Base-by-base conservation (phyloP, 2,113 vertebrate genomes). In the Rhinolophus sinicus region DNA sequence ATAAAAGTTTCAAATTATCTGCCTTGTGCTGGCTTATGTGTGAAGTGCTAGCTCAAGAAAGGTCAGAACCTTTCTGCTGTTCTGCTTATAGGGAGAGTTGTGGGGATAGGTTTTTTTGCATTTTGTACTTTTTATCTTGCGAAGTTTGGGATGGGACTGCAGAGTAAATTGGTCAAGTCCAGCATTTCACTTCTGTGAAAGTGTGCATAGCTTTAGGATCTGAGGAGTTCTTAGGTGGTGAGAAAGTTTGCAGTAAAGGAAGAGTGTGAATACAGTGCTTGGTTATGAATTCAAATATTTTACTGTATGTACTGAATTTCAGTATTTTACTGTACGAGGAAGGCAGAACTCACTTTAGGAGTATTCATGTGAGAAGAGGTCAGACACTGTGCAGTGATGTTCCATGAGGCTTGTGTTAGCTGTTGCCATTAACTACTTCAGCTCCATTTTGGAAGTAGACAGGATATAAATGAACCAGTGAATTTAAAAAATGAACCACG, bases 131-230 rank as follows among this genome's bases (percentile, higher is more conserved):
- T 92, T 76, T 95, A 19, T 92, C 60, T 92, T 95, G 47, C 47
- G 33, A 95, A 91, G 47, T 90, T 96, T 78, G 86, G 77, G 30
- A 26, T 83, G 80, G 64, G 40, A 70, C 47, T 47, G 8, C 6
- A 21, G 67, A 91, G 21, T 50, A 84, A 83, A 21, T 89, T 88
- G 94, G 88, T 95, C 58, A 81, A 35, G 90, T 82, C 12, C 21
- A 88, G 75, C 77, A 70, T 97, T 94, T 96, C 40, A 54, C 28
- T 94, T 95, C 56, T 86, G 88, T 86, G 88, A 88, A 88, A 87
- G 18, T 85, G 14, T 75, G 30, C 75, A 5, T 67, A 52, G 70
- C 52, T 40, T 93, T 81, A 76, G 80, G 30, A 54, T 81, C 69
- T 76, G 65, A 84, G 52, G n/a, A 40, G 22, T 88, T 93, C 33